Percentiles rank a stretch among this genome's conserved stretches.
phyloP scores from a whole-genome alignment of 1,140 invertebrate genomes.

The Lepidurus arcticus region DNA sequence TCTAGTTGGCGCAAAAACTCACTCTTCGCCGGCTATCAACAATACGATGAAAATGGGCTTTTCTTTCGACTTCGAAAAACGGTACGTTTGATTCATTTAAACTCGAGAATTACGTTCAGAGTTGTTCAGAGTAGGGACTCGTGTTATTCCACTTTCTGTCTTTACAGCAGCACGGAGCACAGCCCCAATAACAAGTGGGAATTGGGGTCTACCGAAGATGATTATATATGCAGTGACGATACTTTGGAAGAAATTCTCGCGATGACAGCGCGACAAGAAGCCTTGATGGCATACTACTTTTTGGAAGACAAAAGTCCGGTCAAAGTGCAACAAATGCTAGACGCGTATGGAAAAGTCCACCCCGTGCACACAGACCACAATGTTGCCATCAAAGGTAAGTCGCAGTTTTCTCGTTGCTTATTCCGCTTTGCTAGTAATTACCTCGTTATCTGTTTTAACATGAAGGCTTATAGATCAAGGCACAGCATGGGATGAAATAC shows the following conservation, averaged over 20 bases:
- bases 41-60: constrained; percentile 61
- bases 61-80: constrained; percentile 55
- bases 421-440: constrained; percentile 6
- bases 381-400: not conserved
- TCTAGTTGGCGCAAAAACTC: constrained; percentile 32
- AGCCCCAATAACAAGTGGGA: not conserved
- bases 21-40: constrained; percentile 43
- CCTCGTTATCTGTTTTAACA: not conserved
- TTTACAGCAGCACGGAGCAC: not conserved
- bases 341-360: not conserved
- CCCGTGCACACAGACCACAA: not conserved
- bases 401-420: not conserved
- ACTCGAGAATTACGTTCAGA: not conserved
- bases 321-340: not conserved
- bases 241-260: constrained; percentile 80
- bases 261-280: constrained; percentile 74
- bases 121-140: not conserved
- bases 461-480: constrained; percentile 8
- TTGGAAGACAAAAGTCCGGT: constrained; percentile 59
- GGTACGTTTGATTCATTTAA: constrained; percentile 35
- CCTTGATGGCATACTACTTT: constrained; percentile 84
- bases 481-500: not conserved
- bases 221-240: constrained; percentile 51
- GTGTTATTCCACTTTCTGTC: not conserved
- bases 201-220: not conserved